phyloP scores from a whole-genome alignment of 2,113 vertebrate genomes.

The Phalacrocorax pelagicus region DNA sequence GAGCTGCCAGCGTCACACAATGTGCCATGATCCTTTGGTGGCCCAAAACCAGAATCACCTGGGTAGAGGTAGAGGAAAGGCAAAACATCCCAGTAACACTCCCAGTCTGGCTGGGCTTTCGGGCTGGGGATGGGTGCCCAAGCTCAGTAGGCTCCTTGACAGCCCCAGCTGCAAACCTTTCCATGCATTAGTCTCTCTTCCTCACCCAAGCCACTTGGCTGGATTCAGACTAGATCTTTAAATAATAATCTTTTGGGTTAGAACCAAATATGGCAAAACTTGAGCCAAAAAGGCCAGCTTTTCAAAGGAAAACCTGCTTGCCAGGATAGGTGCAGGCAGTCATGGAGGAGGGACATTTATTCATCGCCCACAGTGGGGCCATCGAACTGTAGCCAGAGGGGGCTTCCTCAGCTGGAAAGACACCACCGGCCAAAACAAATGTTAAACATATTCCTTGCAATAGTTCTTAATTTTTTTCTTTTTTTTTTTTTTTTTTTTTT shows the following conservation, averaged over 20 bases:
- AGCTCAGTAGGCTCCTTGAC: neutral
- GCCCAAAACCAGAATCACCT: neutral
- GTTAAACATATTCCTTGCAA: neutral
- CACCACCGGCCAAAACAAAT: neutral
- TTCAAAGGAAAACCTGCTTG: neutral
- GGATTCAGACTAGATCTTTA: neutral
- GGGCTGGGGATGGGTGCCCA: accelerated
- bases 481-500: neutral
- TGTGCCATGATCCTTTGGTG: accelerated
- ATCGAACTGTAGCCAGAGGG: neutral
- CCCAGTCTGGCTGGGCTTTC: neutral
- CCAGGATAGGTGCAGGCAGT: neutral
- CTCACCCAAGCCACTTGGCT: neutral
- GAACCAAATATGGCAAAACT: neutral
- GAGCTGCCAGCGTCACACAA: neutral
- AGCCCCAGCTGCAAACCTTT: neutral
- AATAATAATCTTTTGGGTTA: neutral
- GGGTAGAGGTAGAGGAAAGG: neutral
- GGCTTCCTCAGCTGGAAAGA: neutral
- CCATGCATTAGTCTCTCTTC: neutral
- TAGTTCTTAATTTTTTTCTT: neutral
- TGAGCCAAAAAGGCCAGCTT: neutral
- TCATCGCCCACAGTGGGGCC: neutral
- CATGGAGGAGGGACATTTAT: neutral
- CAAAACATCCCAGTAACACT: accelerated